Evolutionary conservation across 2,888 invertebrate species (phyloP), one percentile per base, ranked within the genome.

Genomic region (Aphodius granarius): DNA sequence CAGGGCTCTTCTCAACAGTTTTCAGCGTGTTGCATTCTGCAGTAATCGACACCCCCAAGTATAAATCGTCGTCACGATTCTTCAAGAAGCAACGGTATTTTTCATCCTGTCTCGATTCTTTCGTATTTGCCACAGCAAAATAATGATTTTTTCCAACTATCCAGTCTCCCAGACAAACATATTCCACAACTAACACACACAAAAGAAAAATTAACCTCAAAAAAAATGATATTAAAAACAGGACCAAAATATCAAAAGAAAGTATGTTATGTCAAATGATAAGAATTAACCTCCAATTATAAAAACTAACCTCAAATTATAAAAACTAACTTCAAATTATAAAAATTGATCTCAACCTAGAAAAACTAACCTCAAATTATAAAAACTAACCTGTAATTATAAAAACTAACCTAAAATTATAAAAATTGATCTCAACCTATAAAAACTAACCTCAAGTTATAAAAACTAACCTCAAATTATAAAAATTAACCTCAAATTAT

Each of bases 61-160:
- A 97, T 19, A 96, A 89, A 87, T 97, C 97, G 84, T 97, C 97
- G 86, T 97, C 97, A 83, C 97, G 92, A 90, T 97, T 97, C 84
- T 96, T 96, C 70, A 97, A 88, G 86, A 98, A 96, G 85, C 98
- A 98, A 64, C 98, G 91, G 86, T 97, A 98, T 84, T 95, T 95
- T 86, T 98, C 97, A 86, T 98, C 97, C 86, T 95, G 95, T 82
- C 97, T 92, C 5, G 97, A 97, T 86, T 98, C 97, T 83, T 97
- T 97, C 0, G 97, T 97, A 84, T 98, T 98, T 5, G 96, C 96
- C n/a, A 98, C 97, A 74, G 97, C 98, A 87, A 98, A 97, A 86
- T 94, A 98, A 84, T 97, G 97, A 87, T 98, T 97, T 85, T 97
- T 97, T 15, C 94, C 96, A 21, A 97, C 94, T 87, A 97, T 97